Base-by-base conservation (phyloP, 2,888 invertebrate genomes). In the Syritta pipiens region DNA sequence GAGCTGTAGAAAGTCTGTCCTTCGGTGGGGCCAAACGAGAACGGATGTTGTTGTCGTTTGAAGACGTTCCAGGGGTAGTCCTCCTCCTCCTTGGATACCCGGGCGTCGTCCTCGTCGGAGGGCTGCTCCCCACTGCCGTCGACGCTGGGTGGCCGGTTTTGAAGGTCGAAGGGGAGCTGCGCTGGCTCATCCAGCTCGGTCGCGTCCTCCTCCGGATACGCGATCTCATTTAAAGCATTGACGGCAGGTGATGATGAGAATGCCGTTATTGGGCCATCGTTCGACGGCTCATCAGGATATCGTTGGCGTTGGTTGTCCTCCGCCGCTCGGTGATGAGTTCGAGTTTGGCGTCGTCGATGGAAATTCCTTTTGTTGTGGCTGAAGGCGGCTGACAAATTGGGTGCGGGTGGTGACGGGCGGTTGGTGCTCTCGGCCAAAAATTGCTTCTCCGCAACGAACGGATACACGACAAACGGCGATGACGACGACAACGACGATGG, bases 221-320 rank as follows among this genome's bases (percentile, higher is more conserved):
- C 48, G 20, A 55, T 72, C 48, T 65, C 72, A 59, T 65, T 77
- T 57, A 71, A 59, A 49, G 22, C 17, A 24, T 55, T 55, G 55
- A 49, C 63, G 40, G 9, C 48, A 40, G 72, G 60, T 67, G 72
- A 44, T 60, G 59, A 59, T 62, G 62, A 22, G 44, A 67, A 55
- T 55, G 22, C 19, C 37, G 30, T 37, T 59, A 24, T 26, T 46
- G 17, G 37, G 37, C 46, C 40, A 46, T 62, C 62, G 40, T 51
- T 74, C 4, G 51, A 49, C 9, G 35, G 24, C 14, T 67, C 79
- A 32, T 51, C 79, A 79, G 79, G 79, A 79, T 79, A 68, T 74
- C 46, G 67, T 37, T 49, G 68, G 14, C 19, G 59, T 46, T 67
- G 55, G 24, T 57, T 48, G 9, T 22, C 40, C 12, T 67, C 53